Evolutionary conservation across 2,888 invertebrate species (phyloP).

Genomic region (Drosophila pseudotakahashii): DNA sequence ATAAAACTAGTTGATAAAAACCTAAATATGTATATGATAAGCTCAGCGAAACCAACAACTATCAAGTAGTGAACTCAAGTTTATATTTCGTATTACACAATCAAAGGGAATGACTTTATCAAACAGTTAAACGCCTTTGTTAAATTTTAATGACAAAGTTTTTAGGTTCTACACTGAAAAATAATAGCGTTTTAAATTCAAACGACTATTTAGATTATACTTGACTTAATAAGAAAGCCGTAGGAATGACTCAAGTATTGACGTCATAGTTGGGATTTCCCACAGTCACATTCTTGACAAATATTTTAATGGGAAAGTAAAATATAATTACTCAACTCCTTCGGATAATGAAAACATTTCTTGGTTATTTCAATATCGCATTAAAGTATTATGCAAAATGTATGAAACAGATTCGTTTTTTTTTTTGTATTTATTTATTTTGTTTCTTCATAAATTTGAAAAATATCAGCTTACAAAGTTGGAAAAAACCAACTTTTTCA

Average conservation of each 20-base stretch:
- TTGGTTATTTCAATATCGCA: too few relatives aligned
- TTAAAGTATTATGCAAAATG: too few relatives aligned
- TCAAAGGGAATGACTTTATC: neutral
- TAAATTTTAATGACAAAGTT: neutral
- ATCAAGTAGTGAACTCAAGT: conserved; percentile 5
- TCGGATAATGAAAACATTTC: neutral
- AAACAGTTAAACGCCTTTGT: neutral
- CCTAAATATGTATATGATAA: conserved; percentile 3
- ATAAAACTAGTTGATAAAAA: conserved; percentile 19
- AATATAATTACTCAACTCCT: neutral
- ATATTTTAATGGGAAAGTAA: neutral
- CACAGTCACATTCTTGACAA: neutral
- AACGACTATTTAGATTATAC: neutral
- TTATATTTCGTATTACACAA: conserved; percentile 8
- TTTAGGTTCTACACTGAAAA: neutral
- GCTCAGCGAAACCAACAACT: conserved; percentile 3
- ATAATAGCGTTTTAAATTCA: neutral
- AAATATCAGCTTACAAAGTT: too few relatives aligned
- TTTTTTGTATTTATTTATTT: too few relatives aligned
- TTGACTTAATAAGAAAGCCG: neutral
- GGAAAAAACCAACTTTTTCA: too few relatives aligned
- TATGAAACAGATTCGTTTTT: too few relatives aligned
- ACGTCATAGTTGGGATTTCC: neutral
- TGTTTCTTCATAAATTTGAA: too few relatives aligned
- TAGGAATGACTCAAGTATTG: neutral